These are phyloP conservation scores for Tethea ocularis DNA, from an alignment of 2,888 invertebrate genomes.

Conservation along the genomic window DNA sequence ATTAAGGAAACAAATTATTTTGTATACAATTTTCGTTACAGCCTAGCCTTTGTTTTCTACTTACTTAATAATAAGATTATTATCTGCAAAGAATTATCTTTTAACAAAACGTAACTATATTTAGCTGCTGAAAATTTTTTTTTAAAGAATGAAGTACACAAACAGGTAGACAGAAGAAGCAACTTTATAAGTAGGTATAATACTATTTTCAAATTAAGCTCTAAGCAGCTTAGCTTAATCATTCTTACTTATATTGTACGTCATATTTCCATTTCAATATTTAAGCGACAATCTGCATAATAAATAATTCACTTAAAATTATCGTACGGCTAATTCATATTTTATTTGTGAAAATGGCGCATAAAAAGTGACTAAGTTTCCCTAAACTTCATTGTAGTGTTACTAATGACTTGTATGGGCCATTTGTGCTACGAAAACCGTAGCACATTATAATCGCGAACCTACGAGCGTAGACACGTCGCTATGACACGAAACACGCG, in stretches of 20 bases:
- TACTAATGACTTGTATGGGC: conserved; percentile 3
- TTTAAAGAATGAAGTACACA: too few relatives aligned
- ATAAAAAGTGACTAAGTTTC: not conserved
- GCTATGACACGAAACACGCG: conserved; percentile 13
- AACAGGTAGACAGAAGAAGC: too few relatives aligned
- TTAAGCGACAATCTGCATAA: too few relatives aligned
- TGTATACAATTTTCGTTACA: conserved; percentile 35
- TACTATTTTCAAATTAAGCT: too few relatives aligned
- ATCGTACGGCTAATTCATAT: not conserved
- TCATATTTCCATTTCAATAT: too few relatives aligned
- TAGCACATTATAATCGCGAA: conserved; percentile 19
- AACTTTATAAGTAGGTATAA: too few relatives aligned
- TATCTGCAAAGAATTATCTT: not conserved
- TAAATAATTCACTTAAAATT: not conserved
- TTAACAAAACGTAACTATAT: not conserved
- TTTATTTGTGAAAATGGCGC: not conserved
- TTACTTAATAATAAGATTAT: not conserved
- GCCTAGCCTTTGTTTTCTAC: conserved; percentile 19
- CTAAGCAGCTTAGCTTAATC: not conserved
- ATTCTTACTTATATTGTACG: not conserved
- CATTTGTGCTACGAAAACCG: conserved; percentile 21
- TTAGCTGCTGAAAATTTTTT: too few relatives aligned
- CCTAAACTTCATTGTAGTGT: not conserved
- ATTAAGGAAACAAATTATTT: conserved; percentile 58
- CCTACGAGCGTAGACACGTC: conserved; percentile 7